Base-by-base conservation (phyloP, 30 jellyfish, hydroid and myxozoan species). In the Turritopsis dohrnii region DNA sequence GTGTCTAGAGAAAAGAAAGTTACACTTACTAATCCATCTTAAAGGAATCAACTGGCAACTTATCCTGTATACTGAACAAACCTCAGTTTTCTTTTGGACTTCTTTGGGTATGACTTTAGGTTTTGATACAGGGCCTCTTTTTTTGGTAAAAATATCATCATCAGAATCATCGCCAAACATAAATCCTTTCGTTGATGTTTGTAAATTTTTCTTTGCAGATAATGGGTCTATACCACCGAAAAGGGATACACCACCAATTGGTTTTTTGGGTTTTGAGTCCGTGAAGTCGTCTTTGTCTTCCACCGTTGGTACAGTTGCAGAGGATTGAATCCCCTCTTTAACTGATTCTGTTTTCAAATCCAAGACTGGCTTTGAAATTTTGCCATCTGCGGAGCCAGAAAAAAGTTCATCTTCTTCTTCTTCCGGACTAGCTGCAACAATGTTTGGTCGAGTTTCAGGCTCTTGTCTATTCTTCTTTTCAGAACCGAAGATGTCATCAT, bases 151-250 rank as follows among this genome's bases (percentile, higher is more conserved):
- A 18, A 72, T 26, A 22, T 72, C 81, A 72, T 72, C 81, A 26
- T 72, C 30, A 17, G 31, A 26, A 72, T 72, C 81, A 9, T 41
- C 60, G 22, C 22, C 81, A 72, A 72, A 72, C 27, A 72, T 18
- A 31, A 16, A 16, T 17, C 60, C 60, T 41, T 41, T 41, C 9
- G 16, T 27, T 69, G 77, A 8, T 81, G 30, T 21, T 72, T 87
- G 81, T 20, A 86, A 88, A 20, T 74, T 83, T 52, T 84, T 83
- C 75, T 69, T 86, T 21, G 90, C 97, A 17, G 96, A 95, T 24
- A 93, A 83, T 19, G 98, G 98, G 31, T 93, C 94, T 28, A 93
- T 81, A 19, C 99, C 99, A 71, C 99, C 99, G 83, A 94, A 94
- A 73, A 94, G 22, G 17, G 99, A 88, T 21, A 94, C 99, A 17